Conservation (phyloP, 1,140 invertebrate species). For the Drosophila kohkoa region DNA sequence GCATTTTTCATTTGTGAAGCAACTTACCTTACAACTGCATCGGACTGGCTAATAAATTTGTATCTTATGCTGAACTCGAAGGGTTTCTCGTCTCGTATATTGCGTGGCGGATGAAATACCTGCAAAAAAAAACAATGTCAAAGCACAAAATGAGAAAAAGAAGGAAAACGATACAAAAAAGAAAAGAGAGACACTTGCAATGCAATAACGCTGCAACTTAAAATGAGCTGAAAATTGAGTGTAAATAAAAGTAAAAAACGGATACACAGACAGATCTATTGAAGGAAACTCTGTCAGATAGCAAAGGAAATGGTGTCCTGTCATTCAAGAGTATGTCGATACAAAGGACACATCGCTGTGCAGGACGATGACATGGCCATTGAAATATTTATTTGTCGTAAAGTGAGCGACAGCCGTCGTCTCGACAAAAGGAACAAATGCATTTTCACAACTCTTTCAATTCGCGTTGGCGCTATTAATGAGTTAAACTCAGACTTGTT, state of each 20-base stretch:
- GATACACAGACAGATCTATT: not conserved
- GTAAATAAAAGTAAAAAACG: constrained; percentile 12
- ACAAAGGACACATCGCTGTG: constrained; percentile 35
- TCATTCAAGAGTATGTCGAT: constrained; percentile 18
- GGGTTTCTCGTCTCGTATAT: constrained; percentile 87
- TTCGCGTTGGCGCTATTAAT: constrained; percentile 24
- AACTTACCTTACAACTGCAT: constrained; percentile 89
- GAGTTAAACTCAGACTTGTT: constrained; percentile 23
- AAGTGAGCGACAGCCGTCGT: constrained; percentile 36
- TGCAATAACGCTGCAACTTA: constrained; percentile 33
- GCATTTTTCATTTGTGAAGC: constrained; percentile 14
- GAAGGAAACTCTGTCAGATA: constrained; percentile 16
- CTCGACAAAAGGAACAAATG: constrained; percentile 29
- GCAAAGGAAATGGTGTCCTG: constrained; percentile 21
- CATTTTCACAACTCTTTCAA: constrained; percentile 10
- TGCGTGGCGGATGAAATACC: constrained; percentile 88
- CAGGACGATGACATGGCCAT: not conserved
- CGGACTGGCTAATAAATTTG: constrained; percentile 90
- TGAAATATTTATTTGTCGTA: constrained; percentile 43
- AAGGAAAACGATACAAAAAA: constrained; percentile 15
- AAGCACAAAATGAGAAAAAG: constrained; percentile 34
- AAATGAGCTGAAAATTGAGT: constrained; percentile 47
- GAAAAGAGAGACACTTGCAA: constrained; percentile 30
- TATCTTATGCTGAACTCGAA: constrained; percentile 92
- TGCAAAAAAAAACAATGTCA: constrained; percentile 67